Evolutionary conservation across 2,888 invertebrate species (phyloP), one percentile per base, ranked within the genome.

Genomic region (Mythimna albipuncta): DNA sequence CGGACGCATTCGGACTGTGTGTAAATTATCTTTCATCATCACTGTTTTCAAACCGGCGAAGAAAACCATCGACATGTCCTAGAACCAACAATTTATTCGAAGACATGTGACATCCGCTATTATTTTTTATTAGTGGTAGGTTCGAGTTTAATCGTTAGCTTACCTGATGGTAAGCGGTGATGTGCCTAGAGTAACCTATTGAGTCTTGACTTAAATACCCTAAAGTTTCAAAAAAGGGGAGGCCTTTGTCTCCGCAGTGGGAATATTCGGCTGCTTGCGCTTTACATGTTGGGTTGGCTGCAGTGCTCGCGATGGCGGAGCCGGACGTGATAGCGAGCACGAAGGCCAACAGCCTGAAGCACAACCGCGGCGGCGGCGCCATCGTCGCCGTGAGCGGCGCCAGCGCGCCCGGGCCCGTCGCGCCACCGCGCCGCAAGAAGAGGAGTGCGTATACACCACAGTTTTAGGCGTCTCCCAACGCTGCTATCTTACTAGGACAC

Each of bases 281-380:
- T 55, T 16, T 16, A 26, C 35, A 58, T 52, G 32, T 64, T 71
- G 64, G 54, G 67, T 69, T 64, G 64, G 13, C 65, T 41, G 62
- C 90, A 93, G 94, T 94, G 84, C 88, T 96, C 75, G 96, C 96
- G 64, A 96, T 97, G 91, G 97, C 97, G 90, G 99, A 99, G 93
- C 99, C 99, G 3, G 99, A 99, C 95, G 98, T 99, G 89, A 98
- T 99, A 86, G 98, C 98, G 74, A 99, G 99, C 95, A 98, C 99
- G 80, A 99, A 99, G 91, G 95, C 97, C 72, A 95, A 96, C 93
- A 93, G 95, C 79, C 86, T 95, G 81, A 94, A 96, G 90, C 91
- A 92, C 77, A 82, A 70, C 69, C 90, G 93, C 64, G 84, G 97
- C 97, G 64, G 98, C 13, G 67, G 89, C 44, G 87, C 89, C 84